Conservation (phyloP, 2,888 invertebrate genomes). For the Leptarthrus brevirostris region DNA sequence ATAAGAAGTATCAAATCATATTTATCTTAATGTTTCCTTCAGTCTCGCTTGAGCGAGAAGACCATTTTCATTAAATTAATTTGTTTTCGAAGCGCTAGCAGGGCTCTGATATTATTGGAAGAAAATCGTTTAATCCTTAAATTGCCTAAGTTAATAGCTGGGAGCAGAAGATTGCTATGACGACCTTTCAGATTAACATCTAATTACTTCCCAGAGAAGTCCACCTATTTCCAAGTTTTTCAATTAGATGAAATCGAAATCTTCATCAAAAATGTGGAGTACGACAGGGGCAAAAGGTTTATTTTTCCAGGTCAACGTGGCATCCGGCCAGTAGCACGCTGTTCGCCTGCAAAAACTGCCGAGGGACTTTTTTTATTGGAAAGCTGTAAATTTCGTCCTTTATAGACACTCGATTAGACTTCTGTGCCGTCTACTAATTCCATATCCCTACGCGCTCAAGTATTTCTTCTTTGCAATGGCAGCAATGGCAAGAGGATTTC, state of each 20-base stretch:
- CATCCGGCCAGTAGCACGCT: conserved; percentile 3
- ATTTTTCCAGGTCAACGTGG: conserved; percentile 27
- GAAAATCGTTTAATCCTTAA: no score
- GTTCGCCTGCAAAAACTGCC: conserved; percentile 5
- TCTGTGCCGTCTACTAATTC: conserved; percentile 4
- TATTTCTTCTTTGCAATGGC: neutral
- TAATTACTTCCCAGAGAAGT: conserved; percentile 20
- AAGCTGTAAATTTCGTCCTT: conserved; percentile 17
- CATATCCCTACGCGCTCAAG: conserved; percentile 8
- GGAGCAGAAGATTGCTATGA: no score
- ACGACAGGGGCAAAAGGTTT: neutral
- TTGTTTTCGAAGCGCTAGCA: no score
- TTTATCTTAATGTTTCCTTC: no score
- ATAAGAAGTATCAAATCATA: no score
- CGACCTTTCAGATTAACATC: conserved; percentile 7
- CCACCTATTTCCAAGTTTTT: conserved; percentile 27
- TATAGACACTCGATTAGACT: conserved; percentile 37
- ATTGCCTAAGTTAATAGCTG: no score
- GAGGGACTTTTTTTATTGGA: conserved; percentile 21
- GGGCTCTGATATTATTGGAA: no score
- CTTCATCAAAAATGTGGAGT: neutral
- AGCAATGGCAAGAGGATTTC: neutral
- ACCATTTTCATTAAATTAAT: no score
- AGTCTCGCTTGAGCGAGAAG: no score
- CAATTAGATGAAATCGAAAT: conserved; percentile 35